Percentiles rank a stretch among this genome's conserved stretches.
Conservation (phyloP, 2,113 vertebrate species). For the Leptocoma aspasia region DNA sequence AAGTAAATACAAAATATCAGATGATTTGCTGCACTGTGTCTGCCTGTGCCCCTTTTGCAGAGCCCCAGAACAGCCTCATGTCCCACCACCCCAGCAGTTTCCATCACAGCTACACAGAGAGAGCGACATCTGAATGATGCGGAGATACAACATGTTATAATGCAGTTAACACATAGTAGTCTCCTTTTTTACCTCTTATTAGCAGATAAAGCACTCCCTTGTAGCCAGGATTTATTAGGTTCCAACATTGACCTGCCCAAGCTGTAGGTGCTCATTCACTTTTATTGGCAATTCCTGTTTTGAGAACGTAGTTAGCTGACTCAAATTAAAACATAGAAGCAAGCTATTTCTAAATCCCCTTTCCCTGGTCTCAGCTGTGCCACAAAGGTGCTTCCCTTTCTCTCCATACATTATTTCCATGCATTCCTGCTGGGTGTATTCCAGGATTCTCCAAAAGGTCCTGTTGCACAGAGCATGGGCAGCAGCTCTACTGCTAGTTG, state of each 20-base stretch:
- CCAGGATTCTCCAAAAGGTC: not conserved
- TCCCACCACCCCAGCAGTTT: not conserved
- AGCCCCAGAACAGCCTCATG: not conserved
- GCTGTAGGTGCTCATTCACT: not conserved
- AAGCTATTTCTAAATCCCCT: not conserved
- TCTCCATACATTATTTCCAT: not conserved
- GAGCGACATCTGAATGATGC: not conserved
- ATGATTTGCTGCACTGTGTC: not conserved
- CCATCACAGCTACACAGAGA: not conserved
- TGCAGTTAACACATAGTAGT: not conserved
- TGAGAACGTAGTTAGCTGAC: not conserved
- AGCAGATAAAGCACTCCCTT: not conserved
- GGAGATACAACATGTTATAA: not conserved
- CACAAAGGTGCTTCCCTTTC: not conserved
- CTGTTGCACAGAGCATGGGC: not conserved
- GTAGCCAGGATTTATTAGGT: not conserved
- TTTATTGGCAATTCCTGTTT: not conserved
- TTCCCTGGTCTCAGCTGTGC: not conserved
- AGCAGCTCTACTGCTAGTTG: not conserved
- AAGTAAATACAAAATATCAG: not conserved
- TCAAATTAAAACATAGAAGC: not conserved
- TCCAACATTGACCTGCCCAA: not conserved
- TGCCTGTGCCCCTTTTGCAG: not conserved
- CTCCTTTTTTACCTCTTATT: not conserved
- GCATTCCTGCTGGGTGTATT: not conserved